Percentiles rank a stretch among this genome's conserved stretches.
Conservation (phyloP, 2,113 vertebrate species). For the Fregata magnificens region DNA sequence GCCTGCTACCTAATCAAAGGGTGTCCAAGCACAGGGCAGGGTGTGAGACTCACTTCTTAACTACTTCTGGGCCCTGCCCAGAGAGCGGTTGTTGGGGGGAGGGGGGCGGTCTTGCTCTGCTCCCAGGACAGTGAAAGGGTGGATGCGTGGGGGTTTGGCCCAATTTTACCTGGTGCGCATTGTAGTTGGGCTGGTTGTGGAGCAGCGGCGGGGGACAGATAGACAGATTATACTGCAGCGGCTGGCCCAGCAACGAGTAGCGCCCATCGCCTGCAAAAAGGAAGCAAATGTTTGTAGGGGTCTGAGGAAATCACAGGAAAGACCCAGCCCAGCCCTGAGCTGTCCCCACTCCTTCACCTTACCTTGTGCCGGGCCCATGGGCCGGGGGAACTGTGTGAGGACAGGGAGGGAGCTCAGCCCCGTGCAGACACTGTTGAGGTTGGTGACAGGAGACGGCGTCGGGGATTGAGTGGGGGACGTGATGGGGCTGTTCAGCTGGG, state of each 20-base stretch:
- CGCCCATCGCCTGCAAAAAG: slow-evolving; percentile 83
- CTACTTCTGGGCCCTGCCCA: background rate
- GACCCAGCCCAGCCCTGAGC: background rate
- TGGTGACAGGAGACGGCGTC: slow-evolving; percentile 91
- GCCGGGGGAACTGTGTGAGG: slow-evolving; percentile 90
- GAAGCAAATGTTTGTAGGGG: background rate
- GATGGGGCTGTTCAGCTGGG: slow-evolving; percentile 90
- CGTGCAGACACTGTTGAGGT: slow-evolving; percentile 88
- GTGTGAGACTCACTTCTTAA: background rate
- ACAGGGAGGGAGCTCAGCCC: slow-evolving; percentile 92
- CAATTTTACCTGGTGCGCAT: slow-evolving; percentile 86
- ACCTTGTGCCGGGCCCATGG: slow-evolving; percentile 93
- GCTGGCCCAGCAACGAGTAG: slow-evolving; percentile 93
- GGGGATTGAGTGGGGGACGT: slow-evolving; percentile 95
- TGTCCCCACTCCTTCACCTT: background rate
- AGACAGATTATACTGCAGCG: slow-evolving; percentile 93
- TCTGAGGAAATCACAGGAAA: background rate
- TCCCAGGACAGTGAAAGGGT: background rate
- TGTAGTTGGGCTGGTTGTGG: slow-evolving; percentile 91
- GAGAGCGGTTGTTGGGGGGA: too few relatives aligned
- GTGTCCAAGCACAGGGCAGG: background rate
- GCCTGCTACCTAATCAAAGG: background rate
- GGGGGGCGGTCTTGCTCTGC: background rate
- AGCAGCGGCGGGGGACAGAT: slow-evolving; percentile 89
- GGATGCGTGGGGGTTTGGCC: background rate